A percentile compares a stretch with the other conserved stretches of the same genome.
These are phyloP conservation scores for Sterna hirundo DNA, from an alignment of 2,113 vertebrate genomes.

Conservation along the genomic window DNA sequence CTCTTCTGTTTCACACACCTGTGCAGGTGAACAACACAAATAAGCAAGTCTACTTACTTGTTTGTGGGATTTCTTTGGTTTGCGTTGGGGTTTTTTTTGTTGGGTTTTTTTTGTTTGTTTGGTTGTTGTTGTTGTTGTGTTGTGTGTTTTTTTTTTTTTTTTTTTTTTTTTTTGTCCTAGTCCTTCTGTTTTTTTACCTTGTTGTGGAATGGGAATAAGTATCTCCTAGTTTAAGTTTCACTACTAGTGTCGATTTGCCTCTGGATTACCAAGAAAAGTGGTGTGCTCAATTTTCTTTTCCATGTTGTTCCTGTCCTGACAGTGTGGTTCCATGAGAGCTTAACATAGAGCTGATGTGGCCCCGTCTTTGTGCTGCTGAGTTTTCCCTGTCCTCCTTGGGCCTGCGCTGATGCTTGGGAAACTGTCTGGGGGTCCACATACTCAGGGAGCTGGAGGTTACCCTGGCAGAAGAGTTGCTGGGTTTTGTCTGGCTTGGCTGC, in stretches of 20 bases:
- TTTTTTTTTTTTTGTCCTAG: neutral
- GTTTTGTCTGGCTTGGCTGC: neutral
- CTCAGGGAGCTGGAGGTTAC: neutral
- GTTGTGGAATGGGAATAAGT: neutral
- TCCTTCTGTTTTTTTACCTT: neutral
- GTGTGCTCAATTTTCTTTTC: neutral
- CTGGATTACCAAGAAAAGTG: neutral
- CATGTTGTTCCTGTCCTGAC: neutral
- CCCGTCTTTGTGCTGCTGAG: accelerated
- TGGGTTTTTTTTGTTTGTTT: neutral
- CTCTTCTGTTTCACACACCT: neutral
- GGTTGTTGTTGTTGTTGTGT: no score
- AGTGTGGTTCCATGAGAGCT: accelerated
- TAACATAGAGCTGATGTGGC: neutral
- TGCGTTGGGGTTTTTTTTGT: neutral
- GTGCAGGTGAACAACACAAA: neutral
- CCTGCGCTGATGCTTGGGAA: neutral
- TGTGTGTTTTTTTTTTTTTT: neutral
- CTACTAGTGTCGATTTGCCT: neutral
- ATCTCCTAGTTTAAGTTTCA: neutral
- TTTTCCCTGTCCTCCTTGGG: neutral
- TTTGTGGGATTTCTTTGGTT: neutral
- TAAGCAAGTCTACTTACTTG: neutral
- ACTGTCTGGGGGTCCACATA: neutral
- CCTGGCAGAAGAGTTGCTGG: neutral